phyloP scores from a whole-genome alignment of 2,888 invertebrate species.

The Clivina fossor region DNA sequence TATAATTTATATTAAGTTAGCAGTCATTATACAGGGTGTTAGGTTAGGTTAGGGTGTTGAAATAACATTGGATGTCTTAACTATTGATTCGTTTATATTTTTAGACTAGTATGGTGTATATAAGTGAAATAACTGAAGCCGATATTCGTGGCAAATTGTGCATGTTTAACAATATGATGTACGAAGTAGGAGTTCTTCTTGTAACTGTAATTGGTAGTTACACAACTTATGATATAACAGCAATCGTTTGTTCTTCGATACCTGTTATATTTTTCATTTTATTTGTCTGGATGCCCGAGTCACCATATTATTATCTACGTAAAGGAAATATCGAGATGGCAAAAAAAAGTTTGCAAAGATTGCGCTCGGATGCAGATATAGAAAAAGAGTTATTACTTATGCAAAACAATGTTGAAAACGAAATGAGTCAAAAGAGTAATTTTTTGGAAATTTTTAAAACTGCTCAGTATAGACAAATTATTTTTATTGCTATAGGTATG shows the following conservation, averaged over 20 bases:
- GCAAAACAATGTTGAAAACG: constrained; percentile 47
- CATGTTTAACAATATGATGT: constrained; percentile 48
- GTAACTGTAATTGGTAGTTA: constrained; percentile 51
- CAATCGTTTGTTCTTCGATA: constrained; percentile 47
- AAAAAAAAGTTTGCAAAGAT: constrained; percentile 41
- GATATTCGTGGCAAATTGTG: constrained; percentile 54
- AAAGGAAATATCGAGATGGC: constrained; percentile 48
- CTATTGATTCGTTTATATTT: constrained; percentile 40
- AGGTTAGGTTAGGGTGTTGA: background rate
- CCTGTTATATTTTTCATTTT: constrained; percentile 49
- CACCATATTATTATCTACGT: constrained; percentile 54
- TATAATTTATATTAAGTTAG: constrained; percentile 2
- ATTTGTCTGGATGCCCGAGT: constrained; percentile 54
- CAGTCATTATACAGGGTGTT: background rate
- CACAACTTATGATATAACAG: constrained; percentile 48
- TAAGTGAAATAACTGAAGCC: constrained; percentile 59
- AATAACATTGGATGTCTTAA: background rate
- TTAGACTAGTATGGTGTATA: constrained; percentile 58
- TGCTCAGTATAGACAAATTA: constrained; percentile 27
- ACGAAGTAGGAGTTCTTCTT: constrained; percentile 50
- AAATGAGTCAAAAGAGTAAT: constrained; percentile 47
- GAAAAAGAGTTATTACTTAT: constrained; percentile 52
- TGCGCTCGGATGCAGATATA: constrained; percentile 49
- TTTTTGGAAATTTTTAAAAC: constrained; percentile 47
- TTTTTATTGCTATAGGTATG: constrained; percentile 36